These are phyloP conservation scores for Rhimphoctona megacephalus DNA, from an alignment of 2,888 invertebrate species.

Conservation along the genomic window DNA sequence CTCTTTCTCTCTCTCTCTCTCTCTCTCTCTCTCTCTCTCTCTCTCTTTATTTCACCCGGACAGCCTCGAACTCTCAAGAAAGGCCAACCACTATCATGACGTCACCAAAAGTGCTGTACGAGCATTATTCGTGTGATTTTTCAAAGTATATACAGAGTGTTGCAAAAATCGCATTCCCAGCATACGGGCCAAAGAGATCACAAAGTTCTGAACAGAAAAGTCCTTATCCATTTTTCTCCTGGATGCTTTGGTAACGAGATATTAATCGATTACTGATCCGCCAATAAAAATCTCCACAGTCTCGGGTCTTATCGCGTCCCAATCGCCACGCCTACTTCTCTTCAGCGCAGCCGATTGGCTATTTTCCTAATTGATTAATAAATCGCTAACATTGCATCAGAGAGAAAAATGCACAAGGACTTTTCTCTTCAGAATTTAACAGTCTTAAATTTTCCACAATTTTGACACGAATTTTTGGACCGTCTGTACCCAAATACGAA, in stretches of 20 bases:
- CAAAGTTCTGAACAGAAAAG: too few species aligned
- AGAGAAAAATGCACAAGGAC: not conserved
- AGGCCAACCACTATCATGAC: constrained; percentile 59
- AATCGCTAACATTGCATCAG: not conserved
- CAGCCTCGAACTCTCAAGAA: constrained; percentile 70
- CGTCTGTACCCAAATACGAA: not conserved
- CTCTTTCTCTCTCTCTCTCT: constrained; percentile 36
- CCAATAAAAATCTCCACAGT: not conserved
- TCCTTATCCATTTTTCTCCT: too few species aligned
- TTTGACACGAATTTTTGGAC: not conserved
- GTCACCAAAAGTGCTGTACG: constrained; percentile 19
- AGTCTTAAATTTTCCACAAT: not conserved
- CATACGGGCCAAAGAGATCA: not conserved
- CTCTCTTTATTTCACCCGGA: constrained; percentile 20
- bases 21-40: constrained; percentile 16
- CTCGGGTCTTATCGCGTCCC: too few species aligned
- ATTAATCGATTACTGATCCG: not conserved
- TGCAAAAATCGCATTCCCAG: not conserved
- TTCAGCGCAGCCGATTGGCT: not conserved
- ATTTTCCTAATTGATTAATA: not conserved
- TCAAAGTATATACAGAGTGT: not conserved
- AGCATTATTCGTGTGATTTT: constrained; percentile 7
- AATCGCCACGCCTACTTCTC: too few species aligned
- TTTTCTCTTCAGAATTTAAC: not conserved
- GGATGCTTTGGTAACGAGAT: not conserved